Evolutionary conservation across 2,888 invertebrate genomes (phyloP).

Genomic region (Laspeyria flexula): DNA sequence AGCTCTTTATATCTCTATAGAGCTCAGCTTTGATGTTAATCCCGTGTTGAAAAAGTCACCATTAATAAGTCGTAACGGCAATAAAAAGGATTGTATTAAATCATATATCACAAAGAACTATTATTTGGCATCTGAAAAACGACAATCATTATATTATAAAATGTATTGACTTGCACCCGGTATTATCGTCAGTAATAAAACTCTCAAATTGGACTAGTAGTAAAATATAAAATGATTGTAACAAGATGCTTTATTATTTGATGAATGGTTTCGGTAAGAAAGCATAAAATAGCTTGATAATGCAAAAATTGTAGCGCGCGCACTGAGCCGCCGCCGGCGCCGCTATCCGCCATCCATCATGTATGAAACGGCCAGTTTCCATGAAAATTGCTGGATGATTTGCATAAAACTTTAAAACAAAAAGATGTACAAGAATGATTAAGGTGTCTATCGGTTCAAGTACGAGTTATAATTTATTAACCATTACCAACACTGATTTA

Average conservation of each 20-base stretch:
- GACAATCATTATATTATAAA: slow-evolving; percentile 60
- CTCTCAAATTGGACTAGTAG: slow-evolving; percentile 49
- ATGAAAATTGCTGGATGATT: slow-evolving; percentile 62
- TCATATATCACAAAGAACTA: slow-evolving; percentile 67
- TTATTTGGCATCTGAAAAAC: slow-evolving; percentile 66
- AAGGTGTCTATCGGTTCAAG: slow-evolving; percentile 39
- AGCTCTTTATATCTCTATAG: slow-evolving; percentile 25
- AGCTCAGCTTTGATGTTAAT: slow-evolving; percentile 65
- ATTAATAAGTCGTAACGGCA: slow-evolving; percentile 64
- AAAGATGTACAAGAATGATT: slow-evolving; percentile 50
- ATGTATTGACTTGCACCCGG: slow-evolving; percentile 59
- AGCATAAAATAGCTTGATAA: slow-evolving; percentile 63
- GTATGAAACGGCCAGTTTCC: slow-evolving; percentile 53
- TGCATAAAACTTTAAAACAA: slow-evolving; percentile 54
- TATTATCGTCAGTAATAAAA: slow-evolving; percentile 50
- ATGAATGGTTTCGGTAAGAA: slow-evolving; percentile 58
- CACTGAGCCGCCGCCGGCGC: slow-evolving; percentile 46
- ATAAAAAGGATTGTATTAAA: slow-evolving; percentile 69
- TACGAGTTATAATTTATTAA: slow-evolving; percentile 32
- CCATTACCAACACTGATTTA: slow-evolving; percentile 43
- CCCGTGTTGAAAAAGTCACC: slow-evolving; percentile 63
- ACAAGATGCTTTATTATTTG: slow-evolving; percentile 44
- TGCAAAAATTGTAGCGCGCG: slow-evolving; percentile 55
- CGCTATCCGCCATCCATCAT: slow-evolving; percentile 57
- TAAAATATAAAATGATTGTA: slow-evolving; percentile 55